Evolutionary conservation across 1,140 invertebrate genomes (phyloP), one percentile per base, ranked within the genome.

Genomic region (Drosophila carrolli): DNA sequence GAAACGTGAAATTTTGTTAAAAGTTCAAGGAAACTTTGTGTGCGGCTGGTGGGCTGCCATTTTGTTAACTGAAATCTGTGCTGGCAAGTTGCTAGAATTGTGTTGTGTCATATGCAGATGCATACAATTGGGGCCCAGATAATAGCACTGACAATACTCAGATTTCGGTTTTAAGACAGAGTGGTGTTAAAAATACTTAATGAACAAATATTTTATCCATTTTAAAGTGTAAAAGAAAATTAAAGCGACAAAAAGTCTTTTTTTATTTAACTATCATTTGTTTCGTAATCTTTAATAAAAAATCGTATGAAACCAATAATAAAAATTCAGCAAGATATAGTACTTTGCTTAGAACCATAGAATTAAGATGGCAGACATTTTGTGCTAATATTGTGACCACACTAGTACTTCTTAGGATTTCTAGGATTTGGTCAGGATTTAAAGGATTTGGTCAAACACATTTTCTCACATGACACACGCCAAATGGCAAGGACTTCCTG

Each of bases 1-100:
- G 84, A 88, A 88, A 83, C 84, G 84, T 77, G 62, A 82, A 88
- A 88, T 83, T 75, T 86, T 86, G 83, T 83, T 76, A 82, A 80
- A 86, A 86, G 72, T 86, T 86, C 60, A 67, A 55, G 70, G 60
- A 83, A 88, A 88, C 78, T 89, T 86, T 84, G 44, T 67, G 57
- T 58, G 50, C 29, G 10, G 41, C 51, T 72, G 60, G 50, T 59
- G 50, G 61, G 38, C 56, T 67, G 62, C 48, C 67, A 81, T 66
- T 63, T 65, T 78, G 75, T 70, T 58, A 58, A 54, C 71, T 44
- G 53, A 65, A 75, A 48, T 48, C 43, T 57, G 57, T 76, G 65
- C 47, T 50, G 46, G 29, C 75, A 58, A 70, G 66, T 78, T 76
- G 76, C 40, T 44, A 74, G 70, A 79, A 53, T 63, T 73, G 62